Evolutionary conservation across 2,888 invertebrate genomes (phyloP), one percentile per base, ranked within the genome.

Genomic region (Carpatolechia fugitivella): DNA sequence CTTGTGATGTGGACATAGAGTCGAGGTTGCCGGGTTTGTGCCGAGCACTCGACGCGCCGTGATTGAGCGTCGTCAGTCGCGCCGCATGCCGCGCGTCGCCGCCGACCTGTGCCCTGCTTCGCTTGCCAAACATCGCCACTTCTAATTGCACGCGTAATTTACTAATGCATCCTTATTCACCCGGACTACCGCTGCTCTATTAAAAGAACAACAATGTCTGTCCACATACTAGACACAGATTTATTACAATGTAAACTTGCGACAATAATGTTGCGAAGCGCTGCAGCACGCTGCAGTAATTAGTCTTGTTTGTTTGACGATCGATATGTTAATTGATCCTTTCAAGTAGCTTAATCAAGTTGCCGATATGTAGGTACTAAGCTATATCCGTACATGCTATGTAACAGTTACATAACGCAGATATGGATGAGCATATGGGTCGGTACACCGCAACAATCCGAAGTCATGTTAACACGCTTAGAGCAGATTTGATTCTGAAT

Each of bases 401-500:
- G 50, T 64, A 61, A 52, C 55, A 57, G 48, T 56, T 54, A 59
- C 63, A 36, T 36, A 36, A 46, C 47, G 38, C 31, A 36, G 33
- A 50, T 61, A 59, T 59, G 52, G 46, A 54, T 55, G 59, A 68
- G 72, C 72, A 74, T 70, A 79, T 69, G 77, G 73, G 70, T 76
- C 72, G 74, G 78, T 75, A 73, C 73, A 80, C 81, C 81, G 76
- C 84, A 85, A 81, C 82, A 82, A 75, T 81, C 82, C 65, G 68
- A 68, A 80, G 77, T 80, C 75, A 76, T 87, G 85, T 87, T 86
- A 85, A 86, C 85, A 81, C 76, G 82, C 80, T 84, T 81, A 80
- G 70, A 77, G 67, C 79, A 83, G 85, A 85, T 87, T 87, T 83
- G 81, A 76, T 78, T 80, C 82, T 84, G 85, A 87, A 87, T 85